Conservation (phyloP, 2,797 vertebrate species). For the Limnodromus scolopaceus region DNA sequence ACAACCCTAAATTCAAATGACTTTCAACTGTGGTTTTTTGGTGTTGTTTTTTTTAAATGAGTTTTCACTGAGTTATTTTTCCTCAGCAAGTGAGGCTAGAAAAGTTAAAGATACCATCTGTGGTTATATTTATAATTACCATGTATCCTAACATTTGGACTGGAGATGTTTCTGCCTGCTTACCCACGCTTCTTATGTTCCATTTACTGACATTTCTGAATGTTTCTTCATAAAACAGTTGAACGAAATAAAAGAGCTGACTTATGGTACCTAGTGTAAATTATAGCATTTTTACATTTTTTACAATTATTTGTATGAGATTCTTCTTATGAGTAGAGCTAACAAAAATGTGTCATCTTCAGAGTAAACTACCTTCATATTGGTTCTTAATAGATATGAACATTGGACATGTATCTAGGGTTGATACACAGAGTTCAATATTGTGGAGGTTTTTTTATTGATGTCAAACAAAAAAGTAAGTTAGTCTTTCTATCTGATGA, state of each 20-base stretch:
- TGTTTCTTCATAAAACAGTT: slow-evolving; percentile 6
- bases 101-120: slow-evolving; percentile 63
- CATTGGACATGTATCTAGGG: neutral
- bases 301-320: neutral
- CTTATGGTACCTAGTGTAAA: neutral
- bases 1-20: neutral
- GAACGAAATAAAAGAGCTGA: neutral
- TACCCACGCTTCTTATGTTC: slow-evolving; percentile 65
- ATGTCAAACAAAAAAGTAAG: neutral
- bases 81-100: slow-evolving; percentile 11
- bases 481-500: neutral
- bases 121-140: slow-evolving; percentile 58
- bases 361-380: neutral
- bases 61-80: slow-evolving; percentile 39
- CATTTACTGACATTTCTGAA: slow-evolving; percentile 62
- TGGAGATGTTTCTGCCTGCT: slow-evolving; percentile 44
- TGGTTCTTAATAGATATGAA: neutral
- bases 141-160: slow-evolving; percentile 51
- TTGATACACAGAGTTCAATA: neutral
- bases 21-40: neutral
- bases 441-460: fast-evolving
- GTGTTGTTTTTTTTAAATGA: neutral
- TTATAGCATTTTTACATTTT: neutral
- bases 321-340: neutral
- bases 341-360: neutral